Conservation (phyloP, 1,140 invertebrate genomes). For the Drosophila punjabiensis region DNA sequence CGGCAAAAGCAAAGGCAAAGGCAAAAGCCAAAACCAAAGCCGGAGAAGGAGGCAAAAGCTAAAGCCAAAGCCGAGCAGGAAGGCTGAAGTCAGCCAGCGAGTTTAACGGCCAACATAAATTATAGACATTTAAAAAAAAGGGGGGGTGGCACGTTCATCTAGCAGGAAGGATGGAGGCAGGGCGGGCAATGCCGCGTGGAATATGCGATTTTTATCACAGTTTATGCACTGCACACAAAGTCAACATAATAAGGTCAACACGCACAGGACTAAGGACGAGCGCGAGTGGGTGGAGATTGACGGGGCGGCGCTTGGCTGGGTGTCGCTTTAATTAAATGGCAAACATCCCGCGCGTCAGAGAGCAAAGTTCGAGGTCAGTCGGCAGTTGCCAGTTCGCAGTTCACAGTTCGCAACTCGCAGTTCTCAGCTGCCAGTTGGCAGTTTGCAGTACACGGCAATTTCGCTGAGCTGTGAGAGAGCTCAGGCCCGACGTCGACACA, state of each 20-base stretch:
- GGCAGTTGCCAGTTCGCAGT: conserved; percentile 35
- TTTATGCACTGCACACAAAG: conserved; percentile 82
- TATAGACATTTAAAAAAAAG: conserved; percentile 78
- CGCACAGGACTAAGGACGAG: conserved; percentile 56
- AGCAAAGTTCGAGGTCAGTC: conserved; percentile 74
- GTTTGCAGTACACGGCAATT: conserved; percentile 49
- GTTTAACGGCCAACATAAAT: conserved; percentile 78
- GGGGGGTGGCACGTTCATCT: conserved; percentile 35
- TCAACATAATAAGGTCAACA: conserved; percentile 82
- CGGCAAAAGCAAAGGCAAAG: conserved; percentile 15
- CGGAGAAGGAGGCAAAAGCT: conserved; percentile 28
- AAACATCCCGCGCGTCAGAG: conserved; percentile 60
- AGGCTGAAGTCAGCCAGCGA: conserved; percentile 60
- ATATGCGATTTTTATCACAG: conserved; percentile 81
- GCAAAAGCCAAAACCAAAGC: conserved; percentile 26
- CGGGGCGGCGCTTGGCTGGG: conserved; percentile 22
- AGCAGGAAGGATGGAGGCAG: not conserved
- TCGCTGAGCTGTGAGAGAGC: conserved; percentile 18
- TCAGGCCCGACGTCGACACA: conserved; percentile 7
- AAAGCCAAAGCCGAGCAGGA: conserved; percentile 33
- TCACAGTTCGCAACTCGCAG: conserved; percentile 9
- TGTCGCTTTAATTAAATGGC: conserved; percentile 75
- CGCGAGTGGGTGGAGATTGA: conserved; percentile 1
- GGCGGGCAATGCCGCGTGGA: conserved; percentile 54
- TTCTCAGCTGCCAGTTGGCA: conserved; percentile 22